Percentiles rank a stretch among this genome's conserved stretches.
Conservation (phyloP, 2,113 vertebrate genomes). For the Dunckerocampus dactyliophorus region DNA sequence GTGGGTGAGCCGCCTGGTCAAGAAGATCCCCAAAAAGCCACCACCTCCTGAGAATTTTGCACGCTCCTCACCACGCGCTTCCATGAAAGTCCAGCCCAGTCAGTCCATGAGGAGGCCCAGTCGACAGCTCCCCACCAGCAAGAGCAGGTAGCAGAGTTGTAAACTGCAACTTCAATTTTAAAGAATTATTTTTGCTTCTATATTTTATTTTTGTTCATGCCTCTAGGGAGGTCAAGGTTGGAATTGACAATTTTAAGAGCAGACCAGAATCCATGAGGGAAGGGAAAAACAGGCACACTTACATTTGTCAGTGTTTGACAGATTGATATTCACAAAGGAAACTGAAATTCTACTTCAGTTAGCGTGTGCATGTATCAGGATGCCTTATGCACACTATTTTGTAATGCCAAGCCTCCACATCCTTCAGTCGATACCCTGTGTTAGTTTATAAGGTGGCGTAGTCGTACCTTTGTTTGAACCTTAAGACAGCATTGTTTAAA, state of each 20-base stretch:
- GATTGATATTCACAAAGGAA: too few relatives aligned
- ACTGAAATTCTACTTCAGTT: too few relatives aligned
- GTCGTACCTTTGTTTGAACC: background rate
- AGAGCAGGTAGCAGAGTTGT: constrained; percentile 83
- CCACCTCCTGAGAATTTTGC: constrained; percentile 86
- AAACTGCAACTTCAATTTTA: too few relatives aligned
- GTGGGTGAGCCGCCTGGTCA: constrained; percentile 95
- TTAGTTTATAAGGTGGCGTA: background rate
- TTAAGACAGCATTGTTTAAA: too few relatives aligned
- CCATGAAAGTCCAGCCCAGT: constrained; percentile 92
- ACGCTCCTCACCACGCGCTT: constrained; percentile 90
- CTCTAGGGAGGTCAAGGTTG: too few relatives aligned
- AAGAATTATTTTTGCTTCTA: too few relatives aligned
- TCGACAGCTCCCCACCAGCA: constrained; percentile 89
- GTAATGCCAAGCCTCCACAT: background rate
- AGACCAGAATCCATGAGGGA: too few relatives aligned
- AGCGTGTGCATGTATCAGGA: too few relatives aligned
- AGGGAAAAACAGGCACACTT: too few relatives aligned
- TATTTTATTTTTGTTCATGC: too few relatives aligned
- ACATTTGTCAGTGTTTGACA: too few relatives aligned
- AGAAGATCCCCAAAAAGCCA: constrained; percentile 98
- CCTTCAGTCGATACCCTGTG: background rate
- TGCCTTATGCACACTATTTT: background rate
- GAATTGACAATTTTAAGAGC: too few relatives aligned
- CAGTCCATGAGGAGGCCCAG: constrained; percentile 92